Conservation (phyloP, 2,888 invertebrate species). For the Itoplectis maculator region DNA sequence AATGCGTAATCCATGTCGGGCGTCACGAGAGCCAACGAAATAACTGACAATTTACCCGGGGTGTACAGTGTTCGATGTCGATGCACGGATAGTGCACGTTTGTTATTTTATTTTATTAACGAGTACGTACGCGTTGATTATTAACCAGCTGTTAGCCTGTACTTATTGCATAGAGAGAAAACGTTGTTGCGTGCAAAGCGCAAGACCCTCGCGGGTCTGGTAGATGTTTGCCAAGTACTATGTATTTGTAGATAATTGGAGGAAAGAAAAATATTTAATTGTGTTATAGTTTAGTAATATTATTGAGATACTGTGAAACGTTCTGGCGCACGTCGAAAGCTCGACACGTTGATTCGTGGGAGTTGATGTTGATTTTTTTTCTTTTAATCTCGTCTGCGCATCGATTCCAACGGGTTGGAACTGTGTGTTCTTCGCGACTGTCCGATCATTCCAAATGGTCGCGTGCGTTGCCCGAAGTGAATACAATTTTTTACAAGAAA, state of each 20-base stretch:
- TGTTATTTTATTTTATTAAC: constrained; percentile 60
- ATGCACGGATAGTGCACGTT: constrained; percentile 55
- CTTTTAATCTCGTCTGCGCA: constrained; percentile 42
- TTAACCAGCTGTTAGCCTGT: constrained; percentile 39
- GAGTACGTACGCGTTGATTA: constrained; percentile 50
- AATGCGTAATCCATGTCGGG: too few species aligned
- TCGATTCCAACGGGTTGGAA: constrained; percentile 65
- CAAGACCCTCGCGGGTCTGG: constrained; percentile 26
- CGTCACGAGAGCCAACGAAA: constrained; percentile 11
- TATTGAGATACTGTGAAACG: constrained; percentile 43
- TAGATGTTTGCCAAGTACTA: constrained; percentile 63
- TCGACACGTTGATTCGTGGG: constrained; percentile 68
- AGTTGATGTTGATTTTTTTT: constrained; percentile 42
- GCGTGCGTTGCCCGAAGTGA: not conserved
- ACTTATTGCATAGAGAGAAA: constrained; percentile 45
- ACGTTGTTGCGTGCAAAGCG: constrained; percentile 45
- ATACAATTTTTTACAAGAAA: not conserved
- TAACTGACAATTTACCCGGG: constrained; percentile 63
- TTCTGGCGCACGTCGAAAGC: constrained; percentile 63
- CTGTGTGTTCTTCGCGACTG: constrained; percentile 48
- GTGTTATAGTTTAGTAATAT: constrained; percentile 57
- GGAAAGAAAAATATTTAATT: constrained; percentile 58
- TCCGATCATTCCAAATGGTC: constrained; percentile 14
- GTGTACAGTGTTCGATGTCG: constrained; percentile 67
- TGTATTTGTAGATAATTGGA: constrained; percentile 62